Evolutionary conservation across 2,113 vertebrate species (phyloP).

Genomic region (Tragulus kanchil): DNA sequence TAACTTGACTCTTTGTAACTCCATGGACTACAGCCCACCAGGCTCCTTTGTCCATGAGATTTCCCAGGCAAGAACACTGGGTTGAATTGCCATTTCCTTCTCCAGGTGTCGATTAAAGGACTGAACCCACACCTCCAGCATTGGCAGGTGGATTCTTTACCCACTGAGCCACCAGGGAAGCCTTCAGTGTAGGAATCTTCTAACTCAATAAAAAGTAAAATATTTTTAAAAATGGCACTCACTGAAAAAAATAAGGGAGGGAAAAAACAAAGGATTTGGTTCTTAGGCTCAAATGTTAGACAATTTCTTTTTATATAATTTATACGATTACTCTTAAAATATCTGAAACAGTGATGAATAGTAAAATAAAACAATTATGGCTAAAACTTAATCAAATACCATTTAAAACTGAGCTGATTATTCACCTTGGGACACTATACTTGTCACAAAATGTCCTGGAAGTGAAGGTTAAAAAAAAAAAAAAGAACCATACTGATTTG

Average conservation of each 20-base stretch:
- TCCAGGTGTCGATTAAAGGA: too few relatives aligned
- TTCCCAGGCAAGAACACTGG: not conserved
- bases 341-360: not conserved
- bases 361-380: slow-evolving; percentile 16
- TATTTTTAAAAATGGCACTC: not conserved
- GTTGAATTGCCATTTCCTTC: too few relatives aligned
- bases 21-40: not conserved
- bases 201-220: slow-evolving; percentile 1
- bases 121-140: too few relatives aligned
- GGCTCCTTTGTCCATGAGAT: not conserved
- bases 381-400: not conserved
- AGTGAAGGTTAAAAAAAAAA: not conserved
- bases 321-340: slow-evolving; percentile 3
- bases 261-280: not conserved
- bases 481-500: not conserved
- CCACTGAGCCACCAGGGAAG: too few relatives aligned
- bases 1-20: not conserved
- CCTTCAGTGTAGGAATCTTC: not conserved
- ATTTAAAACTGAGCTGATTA: slow-evolving; percentile 18
- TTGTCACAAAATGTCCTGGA: not conserved
- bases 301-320: not conserved
- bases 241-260: not conserved
- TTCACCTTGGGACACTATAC: not conserved
- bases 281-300: not conserved
- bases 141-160: too few relatives aligned